Base-by-base conservation (phyloP, 2,797 vertebrate genomes). In the Halcyon smyrnensis region DNA sequence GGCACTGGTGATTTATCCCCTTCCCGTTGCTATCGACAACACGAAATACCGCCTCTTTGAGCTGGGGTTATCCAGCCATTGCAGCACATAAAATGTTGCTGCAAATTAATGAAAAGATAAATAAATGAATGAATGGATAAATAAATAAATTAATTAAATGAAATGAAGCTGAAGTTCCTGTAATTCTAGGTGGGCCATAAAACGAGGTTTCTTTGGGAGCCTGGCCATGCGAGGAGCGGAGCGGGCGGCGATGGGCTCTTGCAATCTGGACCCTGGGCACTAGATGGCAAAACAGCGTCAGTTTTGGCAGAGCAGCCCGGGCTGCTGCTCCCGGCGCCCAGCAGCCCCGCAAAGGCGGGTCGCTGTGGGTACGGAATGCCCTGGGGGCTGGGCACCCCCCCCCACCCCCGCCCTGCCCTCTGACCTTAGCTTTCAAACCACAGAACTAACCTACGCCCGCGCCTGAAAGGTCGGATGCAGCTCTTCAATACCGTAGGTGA, bases 241-340 rank as follows among this genome's bases (percentile, higher is more conserved):
- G 63, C 8, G 7, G 51, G n/a, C 2, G 1, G 23, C 12, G 5
- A 14, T 1, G 62, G 51, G 75, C 73, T 68, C 70, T 0, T 97
- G 98, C 96, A 98, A 97, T 98, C 96, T 92, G 84, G 59, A 32
- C 24, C 46, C 2, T 6, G 7, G 84, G 95, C 98, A 84, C 98
- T 98, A 98, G 98, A 98, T 98, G 98, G 98, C 98, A 97, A 97
- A 97, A 87, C 96, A 82, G 97, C 85, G 97, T 90, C 96, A 80
- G 76, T 81, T 95, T 98, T 94, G 80, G 82, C 45, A 64, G 68
- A 53, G 7, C 74, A 8, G 60, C 54, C 24, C 10, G 15, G 18
- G 69, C 43, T 41, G 69, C 17, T 15, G 30, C 56, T 34, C 15
- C 19, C 8, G 18, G 21, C 32, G 17, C 3, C 10, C 46, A 4